Conservation (phyloP, 2,888 invertebrate genomes). For the Laothoe populi region DNA sequence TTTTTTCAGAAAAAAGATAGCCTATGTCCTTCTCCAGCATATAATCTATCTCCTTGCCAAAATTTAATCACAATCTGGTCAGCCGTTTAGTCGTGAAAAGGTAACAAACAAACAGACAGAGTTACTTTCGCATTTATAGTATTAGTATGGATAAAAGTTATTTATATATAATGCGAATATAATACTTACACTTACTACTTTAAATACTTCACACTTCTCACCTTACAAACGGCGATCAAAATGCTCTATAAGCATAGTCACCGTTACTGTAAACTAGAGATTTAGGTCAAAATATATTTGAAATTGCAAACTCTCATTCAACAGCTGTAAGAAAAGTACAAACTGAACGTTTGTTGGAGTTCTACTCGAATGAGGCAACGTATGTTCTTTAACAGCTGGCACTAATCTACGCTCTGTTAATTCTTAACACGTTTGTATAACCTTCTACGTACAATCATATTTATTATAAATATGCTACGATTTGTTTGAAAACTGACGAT, state of each 20-base stretch:
- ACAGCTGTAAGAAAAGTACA: slow-evolving; percentile 11
- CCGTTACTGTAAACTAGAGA: neutral
- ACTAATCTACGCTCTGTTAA: slow-evolving; percentile 7
- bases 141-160: no score
- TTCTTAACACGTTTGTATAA: slow-evolving; percentile 14
- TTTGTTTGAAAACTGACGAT: neutral
- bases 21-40: no score
- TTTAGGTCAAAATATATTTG: slow-evolving; percentile 21
- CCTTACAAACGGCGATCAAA: neutral
- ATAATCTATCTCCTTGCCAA: no score
- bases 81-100: no score
- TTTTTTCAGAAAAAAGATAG: no score
- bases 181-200: no score
- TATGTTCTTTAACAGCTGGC: slow-evolving; percentile 23
- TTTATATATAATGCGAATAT: no score
- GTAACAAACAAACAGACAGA: no score
- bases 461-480: neutral
- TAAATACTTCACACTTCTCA: no score
- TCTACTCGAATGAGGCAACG: slow-evolving; percentile 24
- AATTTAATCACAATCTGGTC: no score
- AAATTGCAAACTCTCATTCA: slow-evolving; percentile 21
- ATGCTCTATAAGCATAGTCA: slow-evolving; percentile 4
- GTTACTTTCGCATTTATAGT: no score
- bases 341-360: slow-evolving; percentile 28
- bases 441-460: neutral